Conservation (phyloP, 92 coral and sea anemone genomes). For the Desmophyllum pertusum region DNA sequence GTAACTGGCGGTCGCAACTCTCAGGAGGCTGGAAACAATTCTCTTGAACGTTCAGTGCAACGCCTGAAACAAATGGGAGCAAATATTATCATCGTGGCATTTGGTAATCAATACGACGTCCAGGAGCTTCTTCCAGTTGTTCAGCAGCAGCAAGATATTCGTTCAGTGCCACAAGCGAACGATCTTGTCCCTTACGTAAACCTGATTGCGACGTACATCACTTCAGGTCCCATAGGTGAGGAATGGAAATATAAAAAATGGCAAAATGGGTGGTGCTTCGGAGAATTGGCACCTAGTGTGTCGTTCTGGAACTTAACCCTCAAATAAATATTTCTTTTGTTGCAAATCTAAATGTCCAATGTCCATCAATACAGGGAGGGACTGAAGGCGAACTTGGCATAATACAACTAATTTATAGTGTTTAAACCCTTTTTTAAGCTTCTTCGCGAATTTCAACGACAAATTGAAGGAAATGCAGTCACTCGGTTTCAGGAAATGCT, state of each 20-base stretch:
- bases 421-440: too few relatives aligned
- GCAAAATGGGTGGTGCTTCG: too few relatives aligned
- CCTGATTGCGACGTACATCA: slow-evolving; percentile 1
- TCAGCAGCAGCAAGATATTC: slow-evolving; percentile 62
- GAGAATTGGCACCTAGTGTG: too few relatives aligned
- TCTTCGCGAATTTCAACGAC: too few relatives aligned
- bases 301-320: too few relatives aligned
- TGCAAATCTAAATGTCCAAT: too few relatives aligned
- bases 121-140: slow-evolving; percentile 70
- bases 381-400: too few relatives aligned
- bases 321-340: too few relatives aligned
- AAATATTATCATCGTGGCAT: slow-evolving; percentile 59
- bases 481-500: neutral
- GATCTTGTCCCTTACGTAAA: slow-evolving; percentile 25
- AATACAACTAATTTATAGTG: too few relatives aligned
- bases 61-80: slow-evolving; percentile 32
- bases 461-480: neutral
- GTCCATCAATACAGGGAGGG: too few relatives aligned
- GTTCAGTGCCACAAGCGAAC: slow-evolving; percentile 44
- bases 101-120: slow-evolving; percentile 60
- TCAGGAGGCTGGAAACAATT: neutral
- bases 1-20: slow-evolving; percentile 34
- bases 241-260: too few relatives aligned
- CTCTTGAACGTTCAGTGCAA: slow-evolving; percentile 14
- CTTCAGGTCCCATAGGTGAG: slow-evolving; percentile 1